Base-by-base conservation (phyloP, 2,113 vertebrate species). In the Argyrosomus japonicus region DNA sequence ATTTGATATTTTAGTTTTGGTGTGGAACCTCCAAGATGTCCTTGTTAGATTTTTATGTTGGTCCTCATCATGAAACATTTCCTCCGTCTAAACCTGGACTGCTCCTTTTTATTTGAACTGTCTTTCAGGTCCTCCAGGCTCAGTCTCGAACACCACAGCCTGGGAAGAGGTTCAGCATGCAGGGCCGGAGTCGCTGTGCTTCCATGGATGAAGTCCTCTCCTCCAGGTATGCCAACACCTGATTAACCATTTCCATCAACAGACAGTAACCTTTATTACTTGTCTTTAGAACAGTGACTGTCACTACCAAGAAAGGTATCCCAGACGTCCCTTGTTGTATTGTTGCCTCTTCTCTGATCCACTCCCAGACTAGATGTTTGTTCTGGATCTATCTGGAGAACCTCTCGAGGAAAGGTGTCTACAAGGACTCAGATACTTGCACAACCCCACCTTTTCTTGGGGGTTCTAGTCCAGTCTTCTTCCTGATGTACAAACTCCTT, bases 201-300 rank as follows among this genome's bases (percentile, higher is more conserved):
- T 99, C 98, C 83, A 95, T 98, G 95, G 98, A 99, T 67, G 96
- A 97, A 65, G 97, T 97, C 67, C 94, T 97, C 2, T 88, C 89
- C 54, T 93, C 88, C 88, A 94, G 93, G 93, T 93, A 81, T 1
- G 1, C 48, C 3, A 57, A 75, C 48, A 36, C 10, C 56, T 27
- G 5, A 1, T 23, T 36, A 3, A 29, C 9, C 25, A 19, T 43
- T 12, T 0, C 36, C 32, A 40, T 40, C 61, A 40, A 13, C 61
- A 36, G 12, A 12, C 61, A 21, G 18, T 40, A 10, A 19, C 58
- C 15, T 62, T 40, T 40, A 40, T 12, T 10, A 62, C 18, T 61
- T 19, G 27, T 40, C 18, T 5, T 12, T 11, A 40, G 10, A 63
- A 0, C 11, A 32, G 32, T 32, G 32, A 32, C 32, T 32, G 32